Percentiles rank a stretch among this genome's conserved stretches.
Evolutionary conservation across 2,888 invertebrate genomes (phyloP).

Genomic region (Lasioglossum marginatum): DNA sequence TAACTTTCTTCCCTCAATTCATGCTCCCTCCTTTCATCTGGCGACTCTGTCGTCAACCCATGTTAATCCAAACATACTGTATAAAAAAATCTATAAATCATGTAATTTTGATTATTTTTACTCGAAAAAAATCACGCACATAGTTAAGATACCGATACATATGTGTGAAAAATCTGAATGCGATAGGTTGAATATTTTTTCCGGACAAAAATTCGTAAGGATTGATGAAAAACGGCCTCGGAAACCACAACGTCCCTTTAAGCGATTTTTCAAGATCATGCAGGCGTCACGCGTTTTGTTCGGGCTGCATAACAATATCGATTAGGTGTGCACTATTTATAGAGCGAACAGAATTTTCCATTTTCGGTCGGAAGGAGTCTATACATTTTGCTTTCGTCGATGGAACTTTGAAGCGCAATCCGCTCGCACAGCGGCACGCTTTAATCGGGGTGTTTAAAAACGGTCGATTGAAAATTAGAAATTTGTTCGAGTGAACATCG

Average conservation of each 20-base stretch:
- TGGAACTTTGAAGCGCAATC: neutral
- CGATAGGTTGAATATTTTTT: neutral
- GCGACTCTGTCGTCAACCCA: too few relatives aligned
- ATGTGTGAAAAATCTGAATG: neutral
- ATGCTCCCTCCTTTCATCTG: too few relatives aligned
- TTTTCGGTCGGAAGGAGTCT: neutral
- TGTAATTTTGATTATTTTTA: neutral
- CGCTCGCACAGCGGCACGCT: neutral
- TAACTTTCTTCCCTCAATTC: too few relatives aligned
- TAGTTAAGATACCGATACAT: too few relatives aligned
- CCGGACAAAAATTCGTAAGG: neutral
- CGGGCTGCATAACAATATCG: conserved; percentile 1
- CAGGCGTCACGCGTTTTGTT: neutral
- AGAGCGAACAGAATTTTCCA: conserved; percentile 3
- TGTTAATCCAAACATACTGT: too few relatives aligned
- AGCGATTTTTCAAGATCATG: neutral
- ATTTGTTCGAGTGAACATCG: conserved; percentile 5
- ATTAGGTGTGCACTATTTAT: neutral
- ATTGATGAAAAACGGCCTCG: neutral
- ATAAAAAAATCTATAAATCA: too few relatives aligned
- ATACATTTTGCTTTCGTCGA: neutral
- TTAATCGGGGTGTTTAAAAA: neutral
- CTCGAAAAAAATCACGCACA: neutral
- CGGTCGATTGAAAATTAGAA: conserved; percentile 1
- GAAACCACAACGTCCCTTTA: neutral